Evolutionary conservation across 2,888 invertebrate species (phyloP), one percentile per base, ranked within the genome.

Genomic region (Mongoloraphidia duomilia): DNA sequence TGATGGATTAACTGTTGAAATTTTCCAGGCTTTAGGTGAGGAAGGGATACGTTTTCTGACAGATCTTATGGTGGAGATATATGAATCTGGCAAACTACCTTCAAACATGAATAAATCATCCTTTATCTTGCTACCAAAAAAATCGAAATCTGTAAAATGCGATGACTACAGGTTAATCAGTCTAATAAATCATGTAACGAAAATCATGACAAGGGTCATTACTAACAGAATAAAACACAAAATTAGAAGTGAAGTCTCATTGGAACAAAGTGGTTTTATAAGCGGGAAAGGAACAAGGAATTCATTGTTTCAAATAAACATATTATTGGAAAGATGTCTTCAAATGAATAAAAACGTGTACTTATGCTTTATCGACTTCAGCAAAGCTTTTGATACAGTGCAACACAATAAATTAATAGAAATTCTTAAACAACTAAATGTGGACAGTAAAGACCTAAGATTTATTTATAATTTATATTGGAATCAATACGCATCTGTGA

Each of bases 331-430:
- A 44, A 33, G 49, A 38, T 52, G 34, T 39, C 43, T 42, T 12
- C 46, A 50, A 45, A 33, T 51, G 14, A 39, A 47, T 37, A 38
- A 14, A 10, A 44, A 47, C 12, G 34, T 52, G 12, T 46, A 47
- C 17, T 42, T 38, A 17, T 53, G 46, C 26, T 48, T 45, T n/a
- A 44, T 49, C 8, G 44, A 52, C 43, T 42, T 49, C 33, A 36
- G 41, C 17, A 56, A 56, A 35, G 50, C 53, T 14, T 57, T 57
- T 36, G 48, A 55, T 44, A 49, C 38, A 36, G 51, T 56, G 13
- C 33, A 49, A 44, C 54, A 56, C 45, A 37, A 53, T 12, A 50
- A 50, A 44, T 42, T 54, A 47, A 52, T 54, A 11, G 48, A 54
- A 26, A 50, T 54, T 41, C 46, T 57, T 44, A 51, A 49, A 50